phyloP scores from a whole-genome alignment of 37 sponge, comb jelly and placozoan genomes.

The Ianthella basta region DNA sequence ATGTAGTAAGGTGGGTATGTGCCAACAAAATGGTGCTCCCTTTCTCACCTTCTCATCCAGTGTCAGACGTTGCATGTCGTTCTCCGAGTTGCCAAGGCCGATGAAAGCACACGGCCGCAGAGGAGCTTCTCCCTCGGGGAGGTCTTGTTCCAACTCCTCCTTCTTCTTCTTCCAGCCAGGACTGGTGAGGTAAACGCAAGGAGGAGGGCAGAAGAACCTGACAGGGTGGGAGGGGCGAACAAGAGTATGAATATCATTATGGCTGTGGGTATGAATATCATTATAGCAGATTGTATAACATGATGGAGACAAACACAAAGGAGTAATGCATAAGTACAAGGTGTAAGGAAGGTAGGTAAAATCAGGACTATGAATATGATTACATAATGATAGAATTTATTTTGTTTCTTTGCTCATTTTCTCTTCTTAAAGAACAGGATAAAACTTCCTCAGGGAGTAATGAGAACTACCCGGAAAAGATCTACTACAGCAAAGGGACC shows the following conservation, averaged over 20 bases:
- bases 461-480: too few relatives aligned
- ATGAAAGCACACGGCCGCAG: slow-evolving; percentile 78
- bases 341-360: too few relatives aligned
- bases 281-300: too few relatives aligned
- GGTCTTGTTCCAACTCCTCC: slow-evolving; percentile 51
- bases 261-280: too few relatives aligned
- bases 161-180: slow-evolving; percentile 78
- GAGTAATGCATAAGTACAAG: too few relatives aligned
- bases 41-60: slow-evolving; percentile 82
- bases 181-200: slow-evolving; percentile 83
- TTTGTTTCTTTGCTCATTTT: too few relatives aligned
- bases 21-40: neutral
- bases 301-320: too few relatives aligned
- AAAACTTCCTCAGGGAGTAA: too few relatives aligned
- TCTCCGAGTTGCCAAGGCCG: slow-evolving; percentile 80
- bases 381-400: too few relatives aligned
- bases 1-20: neutral
- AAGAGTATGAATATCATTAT: neutral
- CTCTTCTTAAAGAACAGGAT: too few relatives aligned
- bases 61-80: slow-evolving; percentile 88
- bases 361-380: too few relatives aligned
- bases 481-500: too few relatives aligned
- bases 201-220: slow-evolving; percentile 98
- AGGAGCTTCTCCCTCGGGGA: slow-evolving; percentile 20
- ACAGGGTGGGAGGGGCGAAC: neutral